Percentiles rank a stretch among this genome's conserved stretches.
Conservation (phyloP, 1,140 invertebrate species). For the Tetragonula clypearis region DNA sequence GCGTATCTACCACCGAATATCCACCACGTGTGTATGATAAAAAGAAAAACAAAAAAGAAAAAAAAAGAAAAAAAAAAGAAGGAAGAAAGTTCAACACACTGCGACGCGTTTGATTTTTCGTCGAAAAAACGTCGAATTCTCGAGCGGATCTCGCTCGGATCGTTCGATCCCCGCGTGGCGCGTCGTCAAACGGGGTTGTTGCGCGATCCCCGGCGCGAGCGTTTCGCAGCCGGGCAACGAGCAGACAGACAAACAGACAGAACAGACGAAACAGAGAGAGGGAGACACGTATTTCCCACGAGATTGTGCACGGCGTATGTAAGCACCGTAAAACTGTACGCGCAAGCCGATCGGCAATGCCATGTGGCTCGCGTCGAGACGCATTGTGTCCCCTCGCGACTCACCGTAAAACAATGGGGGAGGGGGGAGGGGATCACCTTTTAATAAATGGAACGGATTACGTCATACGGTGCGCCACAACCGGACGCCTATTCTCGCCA, state of each 20-base stretch:
- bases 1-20: too few relatives aligned
- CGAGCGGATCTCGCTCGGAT: conserved; percentile 23
- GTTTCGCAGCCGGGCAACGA: background rate
- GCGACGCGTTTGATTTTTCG: conserved; percentile 5
- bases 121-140: conserved; percentile 44
- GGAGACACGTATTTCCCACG: conserved; percentile 37
- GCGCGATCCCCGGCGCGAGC: background rate
- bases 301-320: conserved; percentile 13
- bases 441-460: conserved; percentile 59
- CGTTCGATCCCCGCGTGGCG: background rate
- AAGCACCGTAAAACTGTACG: background rate
- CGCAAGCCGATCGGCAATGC: conserved; percentile 53
- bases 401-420: conserved; percentile 40
- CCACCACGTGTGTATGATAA: too few relatives aligned
- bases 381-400: conserved; percentile 48
- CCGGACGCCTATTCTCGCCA: conserved; percentile 28
- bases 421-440: conserved; percentile 28
- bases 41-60: too few relatives aligned
- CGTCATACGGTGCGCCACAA: conserved; percentile 36
- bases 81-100: too few relatives aligned
- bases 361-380: conserved; percentile 57
- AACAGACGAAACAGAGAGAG: background rate
- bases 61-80: too few relatives aligned
- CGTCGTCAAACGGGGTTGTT: too few relatives aligned
- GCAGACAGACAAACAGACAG: background rate